A percentile compares a stretch with the other conserved stretches of the same genome.
Conservation (phyloP, 2,797 vertebrate species). For the Rallus crepitans region DNA sequence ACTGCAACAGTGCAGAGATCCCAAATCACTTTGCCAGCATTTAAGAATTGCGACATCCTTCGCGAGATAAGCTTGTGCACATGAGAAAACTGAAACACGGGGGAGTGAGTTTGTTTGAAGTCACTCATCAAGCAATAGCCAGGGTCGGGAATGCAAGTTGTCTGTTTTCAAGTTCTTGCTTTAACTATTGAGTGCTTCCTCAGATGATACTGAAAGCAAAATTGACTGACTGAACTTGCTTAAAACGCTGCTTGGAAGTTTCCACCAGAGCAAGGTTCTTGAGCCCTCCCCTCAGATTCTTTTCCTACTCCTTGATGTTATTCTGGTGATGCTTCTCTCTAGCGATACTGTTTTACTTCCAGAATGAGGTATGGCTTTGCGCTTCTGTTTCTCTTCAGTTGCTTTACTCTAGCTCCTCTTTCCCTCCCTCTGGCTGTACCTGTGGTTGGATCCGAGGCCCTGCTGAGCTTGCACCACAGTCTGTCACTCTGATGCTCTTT, state of each 20-base stretch:
- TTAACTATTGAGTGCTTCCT: not conserved
- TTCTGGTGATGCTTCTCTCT: not conserved
- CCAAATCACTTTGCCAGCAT: not conserved
- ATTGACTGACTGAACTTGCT: not conserved
- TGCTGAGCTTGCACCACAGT: not conserved
- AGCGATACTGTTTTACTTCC: not conserved
- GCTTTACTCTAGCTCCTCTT: not conserved
- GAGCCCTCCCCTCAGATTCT: not conserved
- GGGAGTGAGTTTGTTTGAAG: not conserved
- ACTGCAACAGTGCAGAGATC: not conserved
- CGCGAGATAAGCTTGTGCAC: rapidly evolving
- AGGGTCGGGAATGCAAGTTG: not conserved
- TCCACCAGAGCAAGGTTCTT: not conserved
- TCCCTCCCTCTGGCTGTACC: not conserved
- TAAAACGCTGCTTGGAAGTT: not conserved
- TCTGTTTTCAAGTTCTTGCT: not conserved
- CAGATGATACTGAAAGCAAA: not conserved
- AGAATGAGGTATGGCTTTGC: not conserved
- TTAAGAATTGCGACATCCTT: not conserved
- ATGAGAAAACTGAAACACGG: not conserved
- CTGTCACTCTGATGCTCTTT: not conserved
- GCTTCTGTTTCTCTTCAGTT: not conserved
- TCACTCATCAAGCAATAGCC: not conserved
- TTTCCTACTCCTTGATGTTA: not conserved
- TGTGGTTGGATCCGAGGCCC: not conserved